Base-by-base conservation (phyloP, 2,888 invertebrate species). In the Lycaena phlaeas region DNA sequence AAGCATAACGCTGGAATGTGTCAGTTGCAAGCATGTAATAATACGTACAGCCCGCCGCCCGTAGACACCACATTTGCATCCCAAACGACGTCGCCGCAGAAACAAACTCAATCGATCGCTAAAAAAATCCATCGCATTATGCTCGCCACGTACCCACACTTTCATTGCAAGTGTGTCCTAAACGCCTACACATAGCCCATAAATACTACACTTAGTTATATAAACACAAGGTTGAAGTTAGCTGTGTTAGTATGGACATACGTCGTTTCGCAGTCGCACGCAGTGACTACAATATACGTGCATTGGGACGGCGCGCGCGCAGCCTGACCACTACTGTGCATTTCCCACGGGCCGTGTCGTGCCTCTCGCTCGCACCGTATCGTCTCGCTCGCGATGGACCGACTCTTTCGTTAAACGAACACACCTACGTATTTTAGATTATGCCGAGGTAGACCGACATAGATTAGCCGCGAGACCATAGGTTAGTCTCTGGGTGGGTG, bases 281-380 rank as follows among this genome's bases (percentile, higher is more conserved):
- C 70, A 70, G 70, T 68, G 70, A 72, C 74, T 76, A 78, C 82
- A 81, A 82, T 82, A 81, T 81, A 79, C 79, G 79, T 79, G 81
- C 82, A 79, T 71, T 76, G 82, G 84, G 81, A 75, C 76, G 79
- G 79, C 84, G 85, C 81, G 81, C 82, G 79, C 81, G 78, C 77
- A 67, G 67, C 71, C 77, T 78, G 84, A 79, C 84, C 84, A 84
- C 85, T 85, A 82, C 85, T 85, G 85, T 85, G 82, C 85, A 85
- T 78, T 85, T 85, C 85, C 85, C 85, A 85, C 85, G 85, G 77
- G 75, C 74, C 73, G 70, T 67, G 66, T 66, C 51, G 46, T 52
- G 64, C 49, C 55, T 58, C 52, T 62, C 59, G 49, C 50, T 84
- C 66, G 40, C 57, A 58, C 67, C 43, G 59, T 60, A 46, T 44